A percentile compares a stretch with the other conserved stretches of the same genome.
These are phyloP conservation scores for Drosophila lini DNA, from an alignment of 1,140 invertebrate genomes.

Conservation along the genomic window DNA sequence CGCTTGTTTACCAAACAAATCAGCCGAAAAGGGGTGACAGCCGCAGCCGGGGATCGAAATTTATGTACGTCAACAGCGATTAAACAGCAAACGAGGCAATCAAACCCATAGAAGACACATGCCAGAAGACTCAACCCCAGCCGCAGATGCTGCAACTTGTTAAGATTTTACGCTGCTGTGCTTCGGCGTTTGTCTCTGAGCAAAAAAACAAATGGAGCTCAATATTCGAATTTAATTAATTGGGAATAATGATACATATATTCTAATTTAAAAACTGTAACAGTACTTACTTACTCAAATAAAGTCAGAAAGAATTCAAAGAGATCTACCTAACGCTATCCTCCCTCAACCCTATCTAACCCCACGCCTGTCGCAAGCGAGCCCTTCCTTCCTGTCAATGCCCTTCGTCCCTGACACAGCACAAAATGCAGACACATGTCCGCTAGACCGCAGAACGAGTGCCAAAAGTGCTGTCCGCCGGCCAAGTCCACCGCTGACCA, in stretches of 20 bases:
- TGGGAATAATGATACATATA: background rate
- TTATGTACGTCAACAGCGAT: slow-evolving; percentile 76
- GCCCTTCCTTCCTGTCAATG: background rate
- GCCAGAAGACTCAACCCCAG: slow-evolving; percentile 32
- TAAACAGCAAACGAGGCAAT: slow-evolving; percentile 61
- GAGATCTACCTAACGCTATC: slow-evolving; percentile 7
- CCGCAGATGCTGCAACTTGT: slow-evolving; percentile 22
- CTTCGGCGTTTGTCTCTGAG: background rate
- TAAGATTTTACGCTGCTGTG: background rate
- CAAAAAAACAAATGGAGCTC: background rate
- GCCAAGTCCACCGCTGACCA: slow-evolving; percentile 19
- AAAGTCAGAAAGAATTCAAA: background rate
- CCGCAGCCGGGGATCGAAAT: slow-evolving; percentile 27
- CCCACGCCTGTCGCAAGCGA: slow-evolving; percentile 40
- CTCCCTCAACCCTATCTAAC: slow-evolving; percentile 7
- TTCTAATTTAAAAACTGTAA: no score
- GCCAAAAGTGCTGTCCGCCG: slow-evolving; percentile 64
- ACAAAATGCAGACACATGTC: slow-evolving; percentile 50
- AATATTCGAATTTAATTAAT: background rate
- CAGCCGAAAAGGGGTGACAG: slow-evolving; percentile 57
- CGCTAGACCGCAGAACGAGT: slow-evolving; percentile 65
- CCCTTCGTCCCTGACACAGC: slow-evolving; percentile 29
- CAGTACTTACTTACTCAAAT: no score
- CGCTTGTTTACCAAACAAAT: slow-evolving; percentile 76
- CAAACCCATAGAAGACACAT: slow-evolving; percentile 52